A percentile compares a stretch with the other conserved stretches of the same genome.
phyloP scores from a whole-genome alignment of 2,113 vertebrate species.

The Bujurquina vittata region DNA sequence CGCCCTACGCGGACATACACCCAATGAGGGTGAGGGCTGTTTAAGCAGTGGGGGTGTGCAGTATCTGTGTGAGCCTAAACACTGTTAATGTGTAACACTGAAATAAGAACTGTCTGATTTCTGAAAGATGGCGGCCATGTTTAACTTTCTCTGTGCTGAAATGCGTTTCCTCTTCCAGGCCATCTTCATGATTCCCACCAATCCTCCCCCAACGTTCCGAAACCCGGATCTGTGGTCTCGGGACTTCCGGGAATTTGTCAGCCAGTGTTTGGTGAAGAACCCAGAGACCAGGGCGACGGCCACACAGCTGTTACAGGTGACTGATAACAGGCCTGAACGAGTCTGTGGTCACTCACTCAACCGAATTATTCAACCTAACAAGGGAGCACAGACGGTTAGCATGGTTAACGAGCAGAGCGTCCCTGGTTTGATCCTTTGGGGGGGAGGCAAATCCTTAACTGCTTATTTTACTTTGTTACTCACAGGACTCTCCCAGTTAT shows the following conservation, averaged over 20 bases:
- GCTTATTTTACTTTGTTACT: neutral
- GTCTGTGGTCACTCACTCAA: neutral
- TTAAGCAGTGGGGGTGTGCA: accelerated
- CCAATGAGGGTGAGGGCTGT: constrained; percentile 89
- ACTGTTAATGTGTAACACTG: neutral
- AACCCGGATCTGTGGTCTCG: constrained; percentile 89
- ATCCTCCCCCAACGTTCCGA: constrained; percentile 90
- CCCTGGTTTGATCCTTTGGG: too few relatives aligned
- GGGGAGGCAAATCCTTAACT: neutral
- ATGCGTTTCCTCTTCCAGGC: constrained; percentile 78
- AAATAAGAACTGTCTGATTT: neutral
- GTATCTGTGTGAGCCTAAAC: neutral
- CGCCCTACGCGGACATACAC: constrained; percentile 95
- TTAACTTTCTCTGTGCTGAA: neutral
- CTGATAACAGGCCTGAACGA: too few relatives aligned
- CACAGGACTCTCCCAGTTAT: neutral
- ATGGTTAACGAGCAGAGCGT: too few relatives aligned
- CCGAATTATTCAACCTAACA: neutral
- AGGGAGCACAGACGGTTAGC: too few relatives aligned
- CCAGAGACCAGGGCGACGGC: constrained; percentile 90
- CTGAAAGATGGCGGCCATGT: neutral
- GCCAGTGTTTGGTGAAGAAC: constrained; percentile 92
- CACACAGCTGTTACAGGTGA: constrained; percentile 90
- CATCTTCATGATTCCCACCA: constrained; percentile 98
- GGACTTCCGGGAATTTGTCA: constrained; percentile 88